Evolutionary conservation across 2,888 invertebrate species (phyloP).

Genomic region (Acanthosepion pharaonis): DNA sequence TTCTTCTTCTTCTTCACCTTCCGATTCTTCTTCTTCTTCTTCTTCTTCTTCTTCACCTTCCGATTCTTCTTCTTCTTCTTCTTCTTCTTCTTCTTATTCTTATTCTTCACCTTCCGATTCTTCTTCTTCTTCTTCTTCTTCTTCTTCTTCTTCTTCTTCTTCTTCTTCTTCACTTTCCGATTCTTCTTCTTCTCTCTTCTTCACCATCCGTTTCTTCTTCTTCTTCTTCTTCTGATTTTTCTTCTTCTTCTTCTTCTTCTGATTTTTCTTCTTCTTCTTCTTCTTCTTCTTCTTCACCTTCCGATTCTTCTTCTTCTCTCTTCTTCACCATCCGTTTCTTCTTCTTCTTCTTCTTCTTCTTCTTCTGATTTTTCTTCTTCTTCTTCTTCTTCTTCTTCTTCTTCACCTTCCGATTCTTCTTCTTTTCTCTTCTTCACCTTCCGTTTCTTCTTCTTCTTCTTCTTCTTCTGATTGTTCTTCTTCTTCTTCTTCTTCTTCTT

Average conservation of each 20-base stretch:
- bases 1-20: too few species aligned
- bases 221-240: neutral
- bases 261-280: neutral
- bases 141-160: too few species aligned
- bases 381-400: neutral
- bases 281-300: neutral
- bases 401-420: too few species aligned
- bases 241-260: neutral
- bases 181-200: too few species aligned
- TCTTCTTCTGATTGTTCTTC: neutral
- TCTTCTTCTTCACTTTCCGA: too few species aligned
- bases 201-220: neutral
- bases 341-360: neutral
- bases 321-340: too few species aligned
- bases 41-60: too few species aligned
- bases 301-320: neutral
- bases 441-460: neutral
- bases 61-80: neutral
- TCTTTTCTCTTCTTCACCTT: neutral
- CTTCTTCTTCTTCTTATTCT: too few species aligned
- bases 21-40: too few species aligned
- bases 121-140: too few species aligned
- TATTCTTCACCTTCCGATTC: fast-evolving
- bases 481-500: neutral
- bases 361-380: neutral